Evolutionary conservation across 2,113 vertebrate species (phyloP).

Genomic region (Rutilus rutilus): DNA sequence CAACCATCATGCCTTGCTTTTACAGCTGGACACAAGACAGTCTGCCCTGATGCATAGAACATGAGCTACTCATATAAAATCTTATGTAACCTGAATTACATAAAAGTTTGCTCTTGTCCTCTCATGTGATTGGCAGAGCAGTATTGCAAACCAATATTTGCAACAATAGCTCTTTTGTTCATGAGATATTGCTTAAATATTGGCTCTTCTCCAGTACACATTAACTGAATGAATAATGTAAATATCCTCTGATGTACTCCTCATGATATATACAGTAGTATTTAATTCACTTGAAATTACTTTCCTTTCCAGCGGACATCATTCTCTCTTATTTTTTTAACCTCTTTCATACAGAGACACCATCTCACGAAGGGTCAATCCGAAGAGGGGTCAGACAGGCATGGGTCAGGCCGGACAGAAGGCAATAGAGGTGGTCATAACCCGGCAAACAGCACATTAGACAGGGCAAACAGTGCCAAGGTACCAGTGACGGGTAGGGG

Average conservation of each 20-base stretch:
- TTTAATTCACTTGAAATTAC: not conserved
- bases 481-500: no score
- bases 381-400: no score
- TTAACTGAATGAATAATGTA: no score
- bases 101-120: slow-evolving; percentile 8
- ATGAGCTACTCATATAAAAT: slow-evolving; percentile 2
- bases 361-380: no score
- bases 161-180: not conserved
- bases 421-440: no score
- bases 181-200: not conserved
- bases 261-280: not conserved
- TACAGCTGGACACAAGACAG: not conserved
- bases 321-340: not conserved
- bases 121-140: not conserved
- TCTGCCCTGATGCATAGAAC: slow-evolving; percentile 20
- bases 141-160: not conserved
- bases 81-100: slow-evolving; percentile 19
- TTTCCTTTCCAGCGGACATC: not conserved
- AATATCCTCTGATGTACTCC: not conserved
- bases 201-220: not conserved
- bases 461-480: no score
- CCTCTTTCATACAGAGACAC: not conserved
- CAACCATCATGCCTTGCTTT: not conserved
- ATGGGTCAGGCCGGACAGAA: no score
- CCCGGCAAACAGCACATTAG: no score